phyloP scores from a whole-genome alignment of 2,888 invertebrate genomes.

The Pheosia gnoma region DNA sequence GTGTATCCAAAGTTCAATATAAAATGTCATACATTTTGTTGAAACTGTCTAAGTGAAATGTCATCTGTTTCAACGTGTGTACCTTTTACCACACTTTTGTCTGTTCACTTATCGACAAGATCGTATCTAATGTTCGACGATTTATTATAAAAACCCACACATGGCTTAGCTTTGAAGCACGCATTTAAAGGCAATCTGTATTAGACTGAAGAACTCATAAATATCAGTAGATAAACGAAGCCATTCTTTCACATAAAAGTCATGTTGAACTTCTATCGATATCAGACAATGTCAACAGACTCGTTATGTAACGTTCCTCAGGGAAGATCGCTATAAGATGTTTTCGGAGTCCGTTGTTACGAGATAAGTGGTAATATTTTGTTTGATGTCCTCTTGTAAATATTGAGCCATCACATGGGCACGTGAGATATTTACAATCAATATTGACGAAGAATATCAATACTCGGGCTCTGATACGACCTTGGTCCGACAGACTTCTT shows the following conservation, averaged over 20 bases:
- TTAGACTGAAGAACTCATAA: constrained; percentile 61
- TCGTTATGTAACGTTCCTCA: constrained; percentile 53
- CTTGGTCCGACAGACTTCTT: constrained; percentile 60
- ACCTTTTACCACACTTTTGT: constrained; percentile 8
- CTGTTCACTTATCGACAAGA: constrained; percentile 20
- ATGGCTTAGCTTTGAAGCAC: constrained; percentile 48
- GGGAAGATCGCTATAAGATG: constrained; percentile 63
- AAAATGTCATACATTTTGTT: too few species aligned
- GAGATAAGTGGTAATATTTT: constrained; percentile 82
- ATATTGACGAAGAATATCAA: constrained; percentile 79
- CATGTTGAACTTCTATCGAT: constrained; percentile 59
- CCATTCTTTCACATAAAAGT: constrained; percentile 60
- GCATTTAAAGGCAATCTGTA: constrained; percentile 56
- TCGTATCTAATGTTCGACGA: constrained; percentile 39
- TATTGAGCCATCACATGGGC: constrained; percentile 74
- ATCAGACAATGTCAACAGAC: constrained; percentile 64
- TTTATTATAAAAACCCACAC: constrained; percentile 49
- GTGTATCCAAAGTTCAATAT: too few species aligned
- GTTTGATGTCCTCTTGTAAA: constrained; percentile 76
- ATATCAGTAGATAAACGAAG: constrained; percentile 60
- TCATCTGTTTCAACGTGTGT: neutral
- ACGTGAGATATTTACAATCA: constrained; percentile 79
- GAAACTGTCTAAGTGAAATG: neutral
- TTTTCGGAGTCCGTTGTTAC: constrained; percentile 74
- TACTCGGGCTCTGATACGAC: constrained; percentile 67